A percentile compares a stretch with the other conserved stretches of the same genome.
These are phyloP conservation scores for Quadroppia sp. DNA, from an alignment of 2,888 invertebrate species.

Conservation along the genomic window DNA sequence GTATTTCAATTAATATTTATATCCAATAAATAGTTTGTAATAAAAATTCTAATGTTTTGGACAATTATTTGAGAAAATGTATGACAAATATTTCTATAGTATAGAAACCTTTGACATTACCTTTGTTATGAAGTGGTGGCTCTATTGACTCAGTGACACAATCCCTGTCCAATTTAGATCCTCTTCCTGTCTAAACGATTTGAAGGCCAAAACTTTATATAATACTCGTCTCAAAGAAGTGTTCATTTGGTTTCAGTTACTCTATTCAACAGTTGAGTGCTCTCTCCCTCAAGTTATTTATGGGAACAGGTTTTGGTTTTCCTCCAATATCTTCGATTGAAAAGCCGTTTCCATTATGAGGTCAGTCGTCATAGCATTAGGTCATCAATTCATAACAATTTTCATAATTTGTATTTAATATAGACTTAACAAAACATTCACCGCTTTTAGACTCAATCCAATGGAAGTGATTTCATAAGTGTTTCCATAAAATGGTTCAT, in stretches of 20 bases:
- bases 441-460: not conserved
- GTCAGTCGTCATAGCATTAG: conserved; percentile 17
- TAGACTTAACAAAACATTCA: not conserved
- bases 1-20: too few species aligned
- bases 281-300: conserved; percentile 37
- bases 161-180: conserved; percentile 1
- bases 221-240: not conserved
- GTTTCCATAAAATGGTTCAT: not conserved
- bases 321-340: not conserved
- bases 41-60: too few species aligned
- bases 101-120: not conserved
- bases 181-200: conserved; percentile 11
- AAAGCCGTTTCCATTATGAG: conserved; percentile 17
- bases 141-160: conserved; percentile 5
- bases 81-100: not conserved
- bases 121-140: conserved; percentile 15
- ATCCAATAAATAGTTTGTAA: too few species aligned
- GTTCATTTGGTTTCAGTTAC: not conserved
- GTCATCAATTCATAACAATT: conserved; percentile 26
- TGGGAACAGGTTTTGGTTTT: conserved; percentile 37
- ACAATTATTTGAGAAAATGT: too few species aligned
- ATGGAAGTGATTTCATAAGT: not conserved
- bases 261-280: conserved; percentile 30
- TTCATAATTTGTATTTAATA: not conserved
- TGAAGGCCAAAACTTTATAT: conserved; percentile 4